Percentiles rank a stretch among this genome's conserved stretches.
These are phyloP conservation scores for Hypolimnas misippus DNA, from an alignment of 2,888 invertebrate genomes.

Conservation along the genomic window DNA sequence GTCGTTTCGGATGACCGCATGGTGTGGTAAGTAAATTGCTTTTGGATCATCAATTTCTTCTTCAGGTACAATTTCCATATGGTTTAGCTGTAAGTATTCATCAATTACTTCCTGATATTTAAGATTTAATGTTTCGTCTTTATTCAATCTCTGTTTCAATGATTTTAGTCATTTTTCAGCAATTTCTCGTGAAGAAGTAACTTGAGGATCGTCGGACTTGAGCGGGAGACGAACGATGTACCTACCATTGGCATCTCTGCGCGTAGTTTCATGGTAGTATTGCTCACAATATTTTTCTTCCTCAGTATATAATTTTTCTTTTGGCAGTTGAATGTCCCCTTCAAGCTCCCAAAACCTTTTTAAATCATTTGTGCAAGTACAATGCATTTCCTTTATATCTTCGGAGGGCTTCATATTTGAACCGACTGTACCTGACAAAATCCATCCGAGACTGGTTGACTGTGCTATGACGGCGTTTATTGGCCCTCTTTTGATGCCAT, in stretches of 20 bases:
- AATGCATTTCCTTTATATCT: neutral
- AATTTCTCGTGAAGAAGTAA: neutral
- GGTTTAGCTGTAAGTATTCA: neutral
- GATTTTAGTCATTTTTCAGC: too few relatives aligned
- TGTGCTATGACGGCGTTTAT: neutral
- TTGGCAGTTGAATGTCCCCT: neutral
- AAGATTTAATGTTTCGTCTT: neutral
- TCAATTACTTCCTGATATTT: neutral
- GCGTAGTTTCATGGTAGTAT: neutral
- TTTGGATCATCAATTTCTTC: neutral
- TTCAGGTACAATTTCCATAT: neutral
- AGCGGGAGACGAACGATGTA: neutral
- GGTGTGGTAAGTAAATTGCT: neutral
- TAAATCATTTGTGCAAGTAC: neutral
- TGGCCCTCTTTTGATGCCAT: neutral
- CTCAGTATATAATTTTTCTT: neutral
- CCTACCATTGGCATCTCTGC: neutral
- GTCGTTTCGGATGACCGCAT: neutral
- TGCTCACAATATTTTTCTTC: neutral
- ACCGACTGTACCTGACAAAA: neutral
- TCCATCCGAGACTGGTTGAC: neutral
- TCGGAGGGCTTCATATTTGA: neutral
- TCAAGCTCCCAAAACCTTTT: constrained; percentile 4
- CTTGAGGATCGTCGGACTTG: neutral
- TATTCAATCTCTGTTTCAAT: neutral